Conservation (phyloP, 2,888 invertebrate species). For the Cremastinae sp. region DNA sequence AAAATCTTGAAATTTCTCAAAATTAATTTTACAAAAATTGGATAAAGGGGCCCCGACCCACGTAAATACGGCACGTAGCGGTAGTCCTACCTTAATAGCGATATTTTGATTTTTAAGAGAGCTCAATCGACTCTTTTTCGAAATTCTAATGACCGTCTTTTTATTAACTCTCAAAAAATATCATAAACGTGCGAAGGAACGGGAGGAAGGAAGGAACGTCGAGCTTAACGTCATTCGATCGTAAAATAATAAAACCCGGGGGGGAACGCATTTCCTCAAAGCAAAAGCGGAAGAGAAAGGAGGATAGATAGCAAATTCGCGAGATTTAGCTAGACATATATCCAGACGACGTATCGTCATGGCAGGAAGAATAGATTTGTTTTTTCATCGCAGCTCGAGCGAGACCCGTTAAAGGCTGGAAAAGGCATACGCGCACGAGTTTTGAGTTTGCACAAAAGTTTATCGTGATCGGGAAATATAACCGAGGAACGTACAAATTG, state of each 20-base stretch:
- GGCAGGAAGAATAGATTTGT: slow-evolving; percentile 32
- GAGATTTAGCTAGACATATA: slow-evolving; percentile 23
- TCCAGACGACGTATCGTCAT: slow-evolving; percentile 32
- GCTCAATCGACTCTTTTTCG: too few relatives aligned
- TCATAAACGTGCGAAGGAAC: too few relatives aligned
- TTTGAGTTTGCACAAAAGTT: slow-evolving; percentile 13
- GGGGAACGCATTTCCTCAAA: background rate
- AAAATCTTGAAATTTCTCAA: too few relatives aligned
- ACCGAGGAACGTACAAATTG: slow-evolving; percentile 42
- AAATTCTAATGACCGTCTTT: too few relatives aligned
- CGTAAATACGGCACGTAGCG: too few relatives aligned
- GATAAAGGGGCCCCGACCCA: too few relatives aligned
- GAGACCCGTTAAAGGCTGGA: slow-evolving; percentile 7
- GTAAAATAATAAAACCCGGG: slow-evolving; percentile 16
- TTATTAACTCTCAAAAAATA: too few relatives aligned
- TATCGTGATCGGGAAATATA: slow-evolving; percentile 24
- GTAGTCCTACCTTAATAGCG: too few relatives aligned
- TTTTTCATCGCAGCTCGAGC: slow-evolving; percentile 26
- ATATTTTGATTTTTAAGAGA: too few relatives aligned
- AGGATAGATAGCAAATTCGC: slow-evolving; percentile 32
- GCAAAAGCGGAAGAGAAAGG: slow-evolving; percentile 51
- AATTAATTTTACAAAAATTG: too few relatives aligned
- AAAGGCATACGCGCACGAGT: too few relatives aligned
- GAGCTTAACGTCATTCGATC: slow-evolving; percentile 3
- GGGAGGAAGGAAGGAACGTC: background rate